These are phyloP conservation scores for Eriosoma lanigerum DNA, from an alignment of 1,140 invertebrate species.

Conservation along the genomic window DNA sequence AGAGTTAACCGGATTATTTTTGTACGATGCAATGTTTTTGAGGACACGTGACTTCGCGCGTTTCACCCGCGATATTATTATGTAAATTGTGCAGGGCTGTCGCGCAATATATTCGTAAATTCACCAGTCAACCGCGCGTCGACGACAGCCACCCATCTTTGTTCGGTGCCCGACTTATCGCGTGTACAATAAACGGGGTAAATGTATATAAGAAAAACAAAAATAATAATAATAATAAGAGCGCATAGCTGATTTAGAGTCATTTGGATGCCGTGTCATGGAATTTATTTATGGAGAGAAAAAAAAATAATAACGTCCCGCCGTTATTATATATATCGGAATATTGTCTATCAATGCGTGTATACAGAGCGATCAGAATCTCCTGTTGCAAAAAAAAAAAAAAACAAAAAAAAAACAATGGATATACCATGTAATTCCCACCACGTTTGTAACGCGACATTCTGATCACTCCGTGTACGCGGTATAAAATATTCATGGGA, in stretches of 20 bases:
- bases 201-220: too few relatives aligned
- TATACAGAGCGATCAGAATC: too few relatives aligned
- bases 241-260: slow-evolving; percentile 29
- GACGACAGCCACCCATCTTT: slow-evolving; percentile 31
- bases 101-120: slow-evolving; percentile 12
- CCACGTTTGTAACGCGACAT: too few relatives aligned
- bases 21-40: not conserved
- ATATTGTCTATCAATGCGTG: too few relatives aligned
- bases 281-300: not conserved
- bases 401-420: too few relatives aligned
- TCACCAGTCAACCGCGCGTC: not conserved
- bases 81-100: too few relatives aligned
- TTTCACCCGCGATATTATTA: slow-evolving; percentile 26
- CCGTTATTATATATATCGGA: slow-evolving; percentile 42
- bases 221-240: not conserved
- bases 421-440: not conserved
- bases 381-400: too few relatives aligned
- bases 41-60: slow-evolving; percentile 30
- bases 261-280: slow-evolving; percentile 50
- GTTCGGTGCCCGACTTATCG: slow-evolving; percentile 29
- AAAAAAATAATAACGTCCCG: not conserved
- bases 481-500: slow-evolving; percentile 49
- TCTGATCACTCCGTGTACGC: too few relatives aligned
- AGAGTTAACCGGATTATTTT: slow-evolving; percentile 17
- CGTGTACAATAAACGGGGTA: not conserved